Percentiles rank a stretch among this genome's conserved stretches.
phyloP scores from a whole-genome alignment of 2,888 invertebrate genomes.

The Dione juno region DNA sequence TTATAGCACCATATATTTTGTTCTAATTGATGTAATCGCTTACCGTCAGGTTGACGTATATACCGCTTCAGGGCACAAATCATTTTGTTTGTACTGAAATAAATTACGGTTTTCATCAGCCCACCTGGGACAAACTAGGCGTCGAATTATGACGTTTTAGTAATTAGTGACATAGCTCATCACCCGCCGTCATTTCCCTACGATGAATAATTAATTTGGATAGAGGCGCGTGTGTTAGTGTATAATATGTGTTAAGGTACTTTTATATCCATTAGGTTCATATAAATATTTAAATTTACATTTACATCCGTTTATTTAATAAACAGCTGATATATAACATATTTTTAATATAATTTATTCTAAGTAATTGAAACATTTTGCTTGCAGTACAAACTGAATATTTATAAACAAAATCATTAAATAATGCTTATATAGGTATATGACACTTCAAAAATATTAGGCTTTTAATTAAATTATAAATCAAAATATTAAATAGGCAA shows the following conservation, averaged over 20 bases:
- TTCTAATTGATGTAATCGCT: constrained; percentile 28
- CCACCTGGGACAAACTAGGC: constrained; percentile 66
- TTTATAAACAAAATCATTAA: too few relatives aligned
- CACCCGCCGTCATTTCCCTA: constrained; percentile 53
- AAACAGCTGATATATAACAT: neutral
- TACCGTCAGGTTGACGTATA: constrained; percentile 27
- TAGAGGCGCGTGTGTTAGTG: constrained; percentile 51
- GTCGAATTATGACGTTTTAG: constrained; percentile 64
- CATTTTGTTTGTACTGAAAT: constrained; percentile 40
- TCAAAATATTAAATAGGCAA: neutral
- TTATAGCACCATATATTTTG: constrained; percentile 11
- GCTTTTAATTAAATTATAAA: neutral
- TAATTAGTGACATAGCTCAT: constrained; percentile 66
- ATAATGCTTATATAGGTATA: too few relatives aligned
- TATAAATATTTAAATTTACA: neutral
- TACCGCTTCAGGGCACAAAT: constrained; percentile 33
- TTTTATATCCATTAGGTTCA: neutral
- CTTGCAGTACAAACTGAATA: too few relatives aligned
- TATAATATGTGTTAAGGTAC: constrained; percentile 6
- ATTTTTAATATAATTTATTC: too few relatives aligned
- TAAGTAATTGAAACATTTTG: too few relatives aligned
- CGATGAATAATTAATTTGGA: constrained; percentile 58
- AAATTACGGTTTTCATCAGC: constrained; percentile 60
- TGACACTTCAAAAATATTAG: neutral
- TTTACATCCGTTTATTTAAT: neutral